Evolutionary conservation across 2,888 invertebrate genomes (phyloP).

Genomic region (Antitype chi): DNA sequence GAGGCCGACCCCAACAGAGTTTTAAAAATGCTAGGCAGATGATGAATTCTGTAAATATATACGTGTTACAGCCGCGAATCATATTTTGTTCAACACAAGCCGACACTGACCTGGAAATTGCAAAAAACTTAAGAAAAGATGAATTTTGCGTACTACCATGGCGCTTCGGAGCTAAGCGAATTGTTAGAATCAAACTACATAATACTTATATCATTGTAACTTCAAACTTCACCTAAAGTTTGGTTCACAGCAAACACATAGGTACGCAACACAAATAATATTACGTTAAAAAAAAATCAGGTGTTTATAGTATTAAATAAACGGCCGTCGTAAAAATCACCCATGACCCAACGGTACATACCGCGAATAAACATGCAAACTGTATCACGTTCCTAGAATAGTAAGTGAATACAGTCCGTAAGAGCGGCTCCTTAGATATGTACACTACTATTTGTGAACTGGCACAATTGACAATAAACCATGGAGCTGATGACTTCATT

Average conservation of each 20-base stretch:
- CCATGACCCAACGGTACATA: slow-evolving; percentile 12
- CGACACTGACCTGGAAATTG: too few relatives aligned
- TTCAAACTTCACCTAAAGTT: background rate
- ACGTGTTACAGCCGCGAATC: too few relatives aligned
- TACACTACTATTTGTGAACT: slow-evolving; percentile 71
- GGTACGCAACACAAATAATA: background rate
- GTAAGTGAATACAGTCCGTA: slow-evolving; percentile 15
- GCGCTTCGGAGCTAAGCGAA: too few relatives aligned
- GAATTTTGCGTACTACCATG: too few relatives aligned
- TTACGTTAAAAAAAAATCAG: background rate
- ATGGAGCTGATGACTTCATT: slow-evolving; percentile 75
- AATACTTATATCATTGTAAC: background rate
- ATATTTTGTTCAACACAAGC: too few relatives aligned
- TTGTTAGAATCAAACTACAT: background rate
- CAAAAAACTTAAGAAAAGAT: too few relatives aligned
- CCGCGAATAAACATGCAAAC: slow-evolving; percentile 31
- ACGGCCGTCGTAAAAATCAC: background rate
- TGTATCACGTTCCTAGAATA: slow-evolving; percentile 41
- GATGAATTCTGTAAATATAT: too few relatives aligned
- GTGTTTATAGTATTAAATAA: background rate
- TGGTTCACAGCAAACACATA: background rate
- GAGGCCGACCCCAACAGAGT: too few relatives aligned
- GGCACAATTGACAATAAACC: slow-evolving; percentile 81
- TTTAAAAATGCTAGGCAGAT: too few relatives aligned
- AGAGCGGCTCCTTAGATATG: slow-evolving; percentile 68